Conservation (phyloP, 2,113 vertebrate genomes). For the Phyllostomus hastatus region DNA sequence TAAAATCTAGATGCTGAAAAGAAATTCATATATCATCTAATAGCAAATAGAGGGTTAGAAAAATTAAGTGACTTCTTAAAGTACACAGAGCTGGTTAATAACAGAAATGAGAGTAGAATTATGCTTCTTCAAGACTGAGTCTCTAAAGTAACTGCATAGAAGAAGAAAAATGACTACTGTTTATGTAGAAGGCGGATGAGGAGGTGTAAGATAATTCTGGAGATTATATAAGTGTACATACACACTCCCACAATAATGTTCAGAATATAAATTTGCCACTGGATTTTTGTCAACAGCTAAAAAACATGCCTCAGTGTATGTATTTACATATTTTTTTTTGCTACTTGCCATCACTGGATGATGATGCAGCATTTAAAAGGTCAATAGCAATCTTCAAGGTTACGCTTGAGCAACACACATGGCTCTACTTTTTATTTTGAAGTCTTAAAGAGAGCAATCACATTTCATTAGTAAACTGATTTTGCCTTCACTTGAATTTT, state of each 20-base stretch:
- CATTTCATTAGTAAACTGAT: not conserved
- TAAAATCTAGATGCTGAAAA: not conserved
- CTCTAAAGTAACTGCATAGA: not conserved
- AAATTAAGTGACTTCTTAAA: not conserved
- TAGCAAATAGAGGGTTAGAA: not conserved
- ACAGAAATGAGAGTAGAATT: not conserved
- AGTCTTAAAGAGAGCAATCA: not conserved
- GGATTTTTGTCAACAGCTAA: not conserved
- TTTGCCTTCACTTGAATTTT: slow-evolving; percentile 1
- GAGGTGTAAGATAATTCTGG: not conserved
- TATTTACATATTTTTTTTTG: not conserved
- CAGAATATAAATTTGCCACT: slow-evolving; percentile 1
- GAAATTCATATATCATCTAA: not conserved
- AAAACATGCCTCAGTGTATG: not conserved
- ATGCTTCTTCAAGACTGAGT: not conserved
- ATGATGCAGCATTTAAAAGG: not conserved
- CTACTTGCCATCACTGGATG: not conserved
- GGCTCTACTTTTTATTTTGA: not conserved
- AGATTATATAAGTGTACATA: not conserved
- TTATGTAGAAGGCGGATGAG: not conserved
- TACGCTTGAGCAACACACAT: not conserved
- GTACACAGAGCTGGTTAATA: not conserved
- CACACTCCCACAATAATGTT: not conserved
- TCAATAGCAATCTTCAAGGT: not conserved
- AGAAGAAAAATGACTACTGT: not conserved